Evolutionary conservation across 1,140 invertebrate species (phyloP), one percentile per base, ranked within the genome.

Genomic region (Phenacoccus solenopsis): DNA sequence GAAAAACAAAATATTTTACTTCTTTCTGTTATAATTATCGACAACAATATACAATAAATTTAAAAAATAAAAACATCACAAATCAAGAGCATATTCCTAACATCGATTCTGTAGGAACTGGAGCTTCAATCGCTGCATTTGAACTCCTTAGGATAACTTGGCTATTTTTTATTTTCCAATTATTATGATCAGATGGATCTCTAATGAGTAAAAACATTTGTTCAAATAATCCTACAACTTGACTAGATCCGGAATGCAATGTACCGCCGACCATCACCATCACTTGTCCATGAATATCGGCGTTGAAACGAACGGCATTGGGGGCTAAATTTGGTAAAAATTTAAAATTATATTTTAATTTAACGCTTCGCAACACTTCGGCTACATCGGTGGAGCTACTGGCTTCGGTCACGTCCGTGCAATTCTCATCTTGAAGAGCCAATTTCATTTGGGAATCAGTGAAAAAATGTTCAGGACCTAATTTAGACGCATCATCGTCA

Each of bases 251-350:
- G 35, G 76, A 73, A 74, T 88, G 86, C 24, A 88, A 73, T 0
- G 84, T 86, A 9, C 86, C 86, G 78, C 84, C 85, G 10, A 79
- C 81, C 32, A 85, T 71, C 1, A 88, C 79, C 25, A 84, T 67
- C 0, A 86, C 81, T 20, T 87, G 75, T 1, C 86, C 86, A 74
- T 87, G 85, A 1, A 80, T 77, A 76, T 85, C 82, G 64, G 82
- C 78, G 70, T 78, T 79, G 0, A 83, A 84, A 70, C 80, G 78
- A 1, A 84, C 76, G 7, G 85, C 85, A 22, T 82, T 79, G 27
- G 73, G 72, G 3, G 76, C 75, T 13, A 83, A 73, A 75, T 87
- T 87, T 0, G 84, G 84, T 76, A 85, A 85, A 74, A 87, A 87
- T 68, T 79, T 76, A 21, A 87, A 76, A 27, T 78, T 76, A 74